Conservation (phyloP, 2,113 vertebrate species). For the Atlantisia rogersi region DNA sequence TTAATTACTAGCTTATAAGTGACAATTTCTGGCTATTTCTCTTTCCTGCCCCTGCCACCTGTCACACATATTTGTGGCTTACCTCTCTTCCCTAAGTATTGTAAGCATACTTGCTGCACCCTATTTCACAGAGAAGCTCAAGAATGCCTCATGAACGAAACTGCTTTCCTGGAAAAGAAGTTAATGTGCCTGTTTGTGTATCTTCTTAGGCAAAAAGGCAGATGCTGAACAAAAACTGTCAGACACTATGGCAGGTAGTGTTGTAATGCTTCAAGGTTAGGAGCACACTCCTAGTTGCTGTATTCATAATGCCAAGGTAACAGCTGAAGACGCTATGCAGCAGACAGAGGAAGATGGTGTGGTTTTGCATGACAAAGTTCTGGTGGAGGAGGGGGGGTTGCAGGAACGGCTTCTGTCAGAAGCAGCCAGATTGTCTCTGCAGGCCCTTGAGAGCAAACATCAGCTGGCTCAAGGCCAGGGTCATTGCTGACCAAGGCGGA, state of each 20-base stretch:
- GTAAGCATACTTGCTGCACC: rapidly evolving
- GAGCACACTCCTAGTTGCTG: not conserved
- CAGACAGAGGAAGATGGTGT: not conserved
- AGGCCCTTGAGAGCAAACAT: too few relatives aligned
- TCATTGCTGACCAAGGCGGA: too few relatives aligned
- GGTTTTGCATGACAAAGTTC: too few relatives aligned
- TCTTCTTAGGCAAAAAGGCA: not conserved
- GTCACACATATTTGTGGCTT: not conserved
- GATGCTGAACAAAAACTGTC: not conserved
- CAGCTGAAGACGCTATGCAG: not conserved
- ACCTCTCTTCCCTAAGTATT: not conserved
- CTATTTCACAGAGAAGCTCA: not conserved
- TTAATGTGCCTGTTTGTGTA: not conserved
- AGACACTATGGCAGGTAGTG: not conserved
- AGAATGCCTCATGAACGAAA: not conserved
- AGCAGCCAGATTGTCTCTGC: too few relatives aligned
- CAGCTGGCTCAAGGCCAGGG: too few relatives aligned
- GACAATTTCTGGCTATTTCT: not conserved
- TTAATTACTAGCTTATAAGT: not conserved
- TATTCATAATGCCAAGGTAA: not conserved
- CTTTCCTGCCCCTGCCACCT: not conserved
- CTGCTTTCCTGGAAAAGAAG: not conserved
- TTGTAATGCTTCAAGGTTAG: not conserved
- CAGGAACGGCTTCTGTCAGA: too few relatives aligned
- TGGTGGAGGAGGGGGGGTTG: too few relatives aligned